Base-by-base conservation (phyloP, 1,140 invertebrate genomes). In the Polypedilum pembai region DNA sequence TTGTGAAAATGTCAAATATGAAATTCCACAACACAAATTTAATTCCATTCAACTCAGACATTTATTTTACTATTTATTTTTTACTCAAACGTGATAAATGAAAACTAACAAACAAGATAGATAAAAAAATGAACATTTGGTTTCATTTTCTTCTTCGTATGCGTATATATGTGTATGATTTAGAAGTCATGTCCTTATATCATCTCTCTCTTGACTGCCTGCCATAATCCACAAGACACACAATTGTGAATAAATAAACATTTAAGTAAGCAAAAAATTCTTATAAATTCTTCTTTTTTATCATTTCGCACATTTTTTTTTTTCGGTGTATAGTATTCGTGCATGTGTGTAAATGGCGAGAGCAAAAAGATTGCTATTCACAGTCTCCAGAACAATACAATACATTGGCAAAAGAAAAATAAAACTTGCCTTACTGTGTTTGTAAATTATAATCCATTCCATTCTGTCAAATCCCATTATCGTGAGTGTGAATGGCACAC, bases 251-350 rank as follows among this genome's bases (percentile, higher is more conserved):
- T 56, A 56, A 56, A 56, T 56, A 56, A 56, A 56, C 45, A 56
- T 56, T 56, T 56, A 56, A 56, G n/a, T 15, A 56, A n/a, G n/a
- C n/a, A 56, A 15, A 56, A 10, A n/a, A n/a, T n/a, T n/a, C n/a
- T n/a, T n/a, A n/a, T n/a, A n/a, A 10, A 12, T 45, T 45, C 8
- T 45, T 56, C 45, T 56, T 56, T 56, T 56, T 56, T 56, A 56
- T 56, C 45, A 56, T 56, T 56, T 56, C 45, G 45, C 45, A 56
- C 45, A 56, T 56, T 56, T 56, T 33, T 33, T 56, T 56, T 56
- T 33, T 33, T 56, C 15, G 12, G 45, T n/a, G n/a, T 56, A 56
- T 56, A 56, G n/a, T n/a, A n/a, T n/a, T n/a, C 45, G n/a, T 56
- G n/a, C 45, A 56, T 56, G n/a, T 56, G 12, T 56, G 45, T n/a